Evolutionary conservation across 2,888 invertebrate species (phyloP).

Genomic region (Kuschelorhynchus macadamiae): DNA sequence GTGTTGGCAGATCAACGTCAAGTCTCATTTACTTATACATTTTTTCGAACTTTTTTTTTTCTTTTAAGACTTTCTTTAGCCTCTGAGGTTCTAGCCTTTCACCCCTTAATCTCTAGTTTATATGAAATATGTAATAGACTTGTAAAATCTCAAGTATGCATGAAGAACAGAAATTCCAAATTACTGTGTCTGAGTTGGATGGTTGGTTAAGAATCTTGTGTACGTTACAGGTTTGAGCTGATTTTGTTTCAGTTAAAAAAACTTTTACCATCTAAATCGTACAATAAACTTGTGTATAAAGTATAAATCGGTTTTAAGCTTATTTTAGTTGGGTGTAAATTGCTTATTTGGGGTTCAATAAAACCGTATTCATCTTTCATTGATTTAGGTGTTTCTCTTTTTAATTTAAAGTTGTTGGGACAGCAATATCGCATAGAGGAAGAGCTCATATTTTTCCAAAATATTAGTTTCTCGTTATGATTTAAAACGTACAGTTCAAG

Average conservation of each 20-base stretch:
- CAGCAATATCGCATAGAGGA: conserved; percentile 32
- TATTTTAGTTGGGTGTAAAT: conserved; percentile 26
- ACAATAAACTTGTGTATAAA: conserved; percentile 36
- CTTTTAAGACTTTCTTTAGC: too few relatives aligned
- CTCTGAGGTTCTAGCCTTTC: too few relatives aligned
- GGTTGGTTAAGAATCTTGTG: background rate
- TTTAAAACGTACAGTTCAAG: conserved; percentile 9
- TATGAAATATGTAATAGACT: background rate
- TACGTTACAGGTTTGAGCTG: conserved; percentile 10
- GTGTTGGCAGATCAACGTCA: background rate
- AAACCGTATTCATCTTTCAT: conserved; percentile 21
- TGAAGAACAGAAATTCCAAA: background rate
- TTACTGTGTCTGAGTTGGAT: background rate
- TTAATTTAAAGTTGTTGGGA: conserved; percentile 16
- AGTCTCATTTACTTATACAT: background rate
- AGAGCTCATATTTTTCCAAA: conserved; percentile 30
- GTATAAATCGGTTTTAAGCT: conserved; percentile 13
- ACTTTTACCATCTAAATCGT: conserved; percentile 38
- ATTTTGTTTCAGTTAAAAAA: conserved; percentile 7
- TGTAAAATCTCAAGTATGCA: background rate
- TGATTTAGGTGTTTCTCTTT: conserved; percentile 24
- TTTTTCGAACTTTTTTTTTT: too few relatives aligned
- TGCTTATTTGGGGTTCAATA: conserved; percentile 26
- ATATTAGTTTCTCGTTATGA: conserved; percentile 19
- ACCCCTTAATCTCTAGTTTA: too few relatives aligned